These are phyloP conservation scores for Chionomys nivalis DNA, from an alignment of 2,113 vertebrate species.

Conservation along the genomic window DNA sequence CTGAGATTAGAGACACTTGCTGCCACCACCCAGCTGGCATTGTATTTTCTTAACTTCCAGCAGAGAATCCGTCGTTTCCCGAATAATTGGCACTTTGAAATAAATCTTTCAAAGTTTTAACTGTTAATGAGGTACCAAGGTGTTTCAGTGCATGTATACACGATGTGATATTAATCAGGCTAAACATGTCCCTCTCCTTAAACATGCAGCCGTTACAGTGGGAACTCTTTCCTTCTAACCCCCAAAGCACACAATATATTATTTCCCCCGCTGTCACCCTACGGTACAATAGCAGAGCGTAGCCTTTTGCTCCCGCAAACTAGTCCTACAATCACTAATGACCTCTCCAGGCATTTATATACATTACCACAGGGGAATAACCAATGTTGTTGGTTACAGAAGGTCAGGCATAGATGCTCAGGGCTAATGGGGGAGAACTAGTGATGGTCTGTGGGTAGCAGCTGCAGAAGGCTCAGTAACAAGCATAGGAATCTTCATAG, in stretches of 20 bases:
- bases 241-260: neutral
- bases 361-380: neutral
- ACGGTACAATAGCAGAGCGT: neutral
- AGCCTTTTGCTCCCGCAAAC: neutral
- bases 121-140: neutral
- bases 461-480: neutral
- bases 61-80: neutral
- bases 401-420: neutral
- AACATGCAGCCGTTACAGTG: neutral
- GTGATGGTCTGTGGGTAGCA: neutral
- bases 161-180: neutral
- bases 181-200: neutral
- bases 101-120: neutral
- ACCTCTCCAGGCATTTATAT: neutral
- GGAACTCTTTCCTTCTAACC: neutral
- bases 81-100: neutral
- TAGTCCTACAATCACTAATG: neutral
- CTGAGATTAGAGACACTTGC: neutral
- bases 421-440: neutral
- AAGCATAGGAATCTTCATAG: neutral
- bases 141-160: neutral
- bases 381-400: neutral
- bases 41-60: constrained; percentile 44
- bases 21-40: neutral
- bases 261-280: neutral